Conservation (phyloP, 2,113 vertebrate genomes). For the Zingel zingel region DNA sequence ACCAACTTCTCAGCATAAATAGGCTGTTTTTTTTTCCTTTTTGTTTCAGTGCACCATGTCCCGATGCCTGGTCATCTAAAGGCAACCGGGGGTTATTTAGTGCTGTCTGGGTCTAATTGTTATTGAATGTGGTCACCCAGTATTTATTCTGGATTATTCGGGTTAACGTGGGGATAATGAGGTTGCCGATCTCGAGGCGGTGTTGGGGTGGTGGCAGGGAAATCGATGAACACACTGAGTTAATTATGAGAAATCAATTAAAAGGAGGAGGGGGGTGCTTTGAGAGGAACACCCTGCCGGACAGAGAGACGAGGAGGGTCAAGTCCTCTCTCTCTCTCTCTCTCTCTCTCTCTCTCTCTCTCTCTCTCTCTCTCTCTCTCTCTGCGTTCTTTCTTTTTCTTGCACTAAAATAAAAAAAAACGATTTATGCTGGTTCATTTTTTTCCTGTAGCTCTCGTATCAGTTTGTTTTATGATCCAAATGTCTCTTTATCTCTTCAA, state of each 20-base stretch:
- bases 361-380: neutral
- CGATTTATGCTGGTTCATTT: neutral
- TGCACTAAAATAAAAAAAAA: neutral
- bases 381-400: neutral
- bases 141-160: slow-evolving; percentile 79
- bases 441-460: neutral
- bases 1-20: neutral
- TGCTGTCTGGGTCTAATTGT: slow-evolving; percentile 69
- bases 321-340: neutral
- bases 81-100: slow-evolving; percentile 58
- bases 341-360: neutral
- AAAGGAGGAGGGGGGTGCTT: slow-evolving; percentile 42
- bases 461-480: slow-evolving; percentile 10
- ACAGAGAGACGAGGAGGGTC: neutral
- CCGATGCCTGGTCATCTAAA: neutral
- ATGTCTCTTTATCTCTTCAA: slow-evolving; percentile 19
- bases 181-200: slow-evolving; percentile 59
- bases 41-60: neutral
- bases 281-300: slow-evolving; percentile 1
- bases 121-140: slow-evolving; percentile 66
- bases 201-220: slow-evolving; percentile 49
- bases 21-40: too few relatives aligned
- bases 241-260: slow-evolving; percentile 87
- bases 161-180: slow-evolving; percentile 83
- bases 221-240: slow-evolving; percentile 84